Evolutionary conservation across 2,113 vertebrate species (phyloP), one percentile per base, ranked within the genome.

Genomic region (Shinisaurus crocodilurus): DNA sequence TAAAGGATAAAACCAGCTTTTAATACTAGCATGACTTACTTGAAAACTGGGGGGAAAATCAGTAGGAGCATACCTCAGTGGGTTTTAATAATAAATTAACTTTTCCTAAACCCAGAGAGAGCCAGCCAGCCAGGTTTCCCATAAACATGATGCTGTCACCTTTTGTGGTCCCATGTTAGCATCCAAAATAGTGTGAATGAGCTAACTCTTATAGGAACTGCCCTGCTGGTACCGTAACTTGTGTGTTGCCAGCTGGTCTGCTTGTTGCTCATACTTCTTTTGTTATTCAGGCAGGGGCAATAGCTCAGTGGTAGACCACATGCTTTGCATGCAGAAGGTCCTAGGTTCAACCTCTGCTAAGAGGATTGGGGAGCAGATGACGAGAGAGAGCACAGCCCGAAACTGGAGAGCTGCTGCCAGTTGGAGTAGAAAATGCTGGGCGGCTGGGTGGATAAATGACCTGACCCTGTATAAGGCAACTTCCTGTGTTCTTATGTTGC

Each of bases 211-310:
- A 74, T 3, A 57, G 20, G 40, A 86, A n/a, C 48, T 37, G 43
- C 7, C 32, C 63, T 85, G 63, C 90, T 94, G 57, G 72, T 94
- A 72, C 6, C 88, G 34, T 80, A 86, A 86, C 87, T 91, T 54
- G 18, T 76, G 43, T 3, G 0, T 86, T 88, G 84, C 70, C 54
- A 77, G 87, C 65, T 85, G 80, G 75, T 82, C 34, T n/a, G 32
- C 43, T 80, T 88, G 85, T 25, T 91, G 86, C 40, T 0, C 0
- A 6, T 37, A 50, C 79, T 50, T 67, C 82, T 89, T 86, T 85
- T 85, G 43, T 3, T 85, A 70, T 85, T 85, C 43, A 43, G 6
- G 2, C 60, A 45, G 6, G 8, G 45, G 25, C 45, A 40, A 2
- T 34, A 43, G 81, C 10, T 63, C n/a, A 82, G 4, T 63, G 32